Evolutionary conservation across 2,797 vertebrate species (phyloP).

Genomic region (Pelobates cultripes): DNA sequence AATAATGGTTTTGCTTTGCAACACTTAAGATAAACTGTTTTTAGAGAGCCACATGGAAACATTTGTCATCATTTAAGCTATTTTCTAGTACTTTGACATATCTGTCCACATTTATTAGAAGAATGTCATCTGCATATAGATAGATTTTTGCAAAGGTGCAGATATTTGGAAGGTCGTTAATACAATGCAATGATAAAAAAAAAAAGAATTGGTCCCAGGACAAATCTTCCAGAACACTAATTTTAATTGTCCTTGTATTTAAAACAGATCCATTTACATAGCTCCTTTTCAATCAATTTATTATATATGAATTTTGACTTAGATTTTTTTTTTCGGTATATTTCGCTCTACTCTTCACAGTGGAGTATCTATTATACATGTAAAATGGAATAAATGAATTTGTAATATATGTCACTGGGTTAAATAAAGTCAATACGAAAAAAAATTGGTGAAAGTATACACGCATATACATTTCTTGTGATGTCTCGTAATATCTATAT

Average conservation of each 20-base stretch:
- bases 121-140: constrained; percentile 58
- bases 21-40: constrained; percentile 58
- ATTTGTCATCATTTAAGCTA: constrained; percentile 58
- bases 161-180: constrained; percentile 57
- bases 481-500: too few relatives aligned
- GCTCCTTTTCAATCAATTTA: constrained; percentile 53
- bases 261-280: constrained; percentile 57
- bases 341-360: constrained; percentile 18
- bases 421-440: constrained; percentile 33
- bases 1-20: constrained; percentile 57
- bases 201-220: constrained; percentile 55
- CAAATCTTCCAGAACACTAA: constrained; percentile 57
- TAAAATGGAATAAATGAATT: constrained; percentile 50
- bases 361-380: constrained; percentile 39
- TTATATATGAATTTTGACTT: constrained; percentile 53
- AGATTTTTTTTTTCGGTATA: constrained; percentile 33
- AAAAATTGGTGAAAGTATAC: constrained; percentile 2
- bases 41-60: constrained; percentile 57
- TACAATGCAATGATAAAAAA: constrained; percentile 48
- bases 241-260: constrained; percentile 58
- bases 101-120: constrained; percentile 58
- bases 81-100: constrained; percentile 57
- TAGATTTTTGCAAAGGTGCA: constrained; percentile 55
- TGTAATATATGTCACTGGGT: constrained; percentile 45
- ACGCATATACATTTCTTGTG: not conserved